These are phyloP conservation scores for Nothocercus julius DNA, from an alignment of 2,113 vertebrate genomes.

Conservation along the genomic window DNA sequence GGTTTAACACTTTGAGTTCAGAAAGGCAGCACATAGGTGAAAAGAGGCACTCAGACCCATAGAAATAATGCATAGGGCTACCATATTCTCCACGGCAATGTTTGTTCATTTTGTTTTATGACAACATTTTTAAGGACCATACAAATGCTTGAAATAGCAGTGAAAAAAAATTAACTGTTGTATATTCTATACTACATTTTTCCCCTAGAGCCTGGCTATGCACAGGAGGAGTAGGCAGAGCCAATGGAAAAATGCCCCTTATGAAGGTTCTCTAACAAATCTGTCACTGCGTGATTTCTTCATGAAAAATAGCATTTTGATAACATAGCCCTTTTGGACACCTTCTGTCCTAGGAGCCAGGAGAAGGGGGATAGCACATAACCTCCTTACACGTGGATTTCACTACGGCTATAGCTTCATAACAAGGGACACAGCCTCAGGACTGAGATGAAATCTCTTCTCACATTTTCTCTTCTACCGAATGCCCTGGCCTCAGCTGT, in stretches of 20 bases:
- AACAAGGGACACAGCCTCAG: not conserved
- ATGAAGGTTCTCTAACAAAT: not conserved
- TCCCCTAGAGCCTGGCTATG: not conserved
- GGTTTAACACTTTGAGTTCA: not conserved
- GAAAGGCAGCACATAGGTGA: not conserved
- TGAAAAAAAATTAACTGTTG: not conserved
- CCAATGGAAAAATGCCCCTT: rapidly evolving
- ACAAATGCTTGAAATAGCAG: not conserved
- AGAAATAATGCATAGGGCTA: not conserved
- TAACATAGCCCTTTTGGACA: not conserved
- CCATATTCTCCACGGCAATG: not conserved
- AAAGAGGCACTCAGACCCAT: not conserved
- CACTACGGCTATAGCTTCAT: not conserved
- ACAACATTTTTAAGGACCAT: not conserved
- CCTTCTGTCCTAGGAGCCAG: not conserved
- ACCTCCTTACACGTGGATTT: not conserved
- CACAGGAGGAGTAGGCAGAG: rapidly evolving
- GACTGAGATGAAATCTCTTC: not conserved
- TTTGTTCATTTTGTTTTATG: not conserved
- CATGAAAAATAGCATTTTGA: not conserved
- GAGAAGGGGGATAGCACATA: not conserved
- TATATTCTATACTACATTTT: not conserved
- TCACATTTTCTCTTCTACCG: not conserved
- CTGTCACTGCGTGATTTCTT: not conserved
- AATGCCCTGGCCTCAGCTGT: not conserved